Base-by-base conservation (phyloP, 2,888 invertebrate species). In the Agrochola lota region DNA sequence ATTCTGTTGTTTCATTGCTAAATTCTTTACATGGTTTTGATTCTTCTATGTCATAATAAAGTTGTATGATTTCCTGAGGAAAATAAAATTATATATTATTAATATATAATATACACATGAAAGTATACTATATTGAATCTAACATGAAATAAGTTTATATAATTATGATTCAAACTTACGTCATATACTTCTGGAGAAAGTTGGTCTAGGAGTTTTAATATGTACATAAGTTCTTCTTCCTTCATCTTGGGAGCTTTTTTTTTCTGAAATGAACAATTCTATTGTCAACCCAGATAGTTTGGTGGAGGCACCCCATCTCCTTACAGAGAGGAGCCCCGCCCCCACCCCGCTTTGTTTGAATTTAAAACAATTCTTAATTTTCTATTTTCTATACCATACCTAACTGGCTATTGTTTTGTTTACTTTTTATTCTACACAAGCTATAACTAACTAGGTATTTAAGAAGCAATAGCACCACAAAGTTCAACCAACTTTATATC, bases 191-290 rank as follows among this genome's bases (percentile, higher is more conserved):
- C 91, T 72, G 93, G 92, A 79, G 92, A 92, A 5, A 95, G 90
- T 79, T 94, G 89, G 87, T 97, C 96, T 79, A 96, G 92, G 20
- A 97, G 92, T 60, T 91, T 91, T 73, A 97, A 88, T 81, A 95
- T 91, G 82, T 97, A 97, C 85, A 95, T 95, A 11, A 96, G 80
- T 85, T 97, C 97, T 75, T 95, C 95, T 87, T 96, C 96, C 88
- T 94, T 94, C 95, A 96, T 96, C 76, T 86, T 94, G 85, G 64
- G 57, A 35, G 23, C 60, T 73, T 59, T 81, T 68, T 84, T 69
- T 71, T 66, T 67, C 90, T 90, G 75, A 67, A 87, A 87, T 68
- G 57, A 67, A 59, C 5, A 59, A 11, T 15, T 9, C 2, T 52
- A 52, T 52, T 52, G 52, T n/a, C n/a, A 59, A 23, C 7, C 59